Evolutionary conservation across 2,797 vertebrate species (phyloP).

Genomic region (Tapera naevia): DNA sequence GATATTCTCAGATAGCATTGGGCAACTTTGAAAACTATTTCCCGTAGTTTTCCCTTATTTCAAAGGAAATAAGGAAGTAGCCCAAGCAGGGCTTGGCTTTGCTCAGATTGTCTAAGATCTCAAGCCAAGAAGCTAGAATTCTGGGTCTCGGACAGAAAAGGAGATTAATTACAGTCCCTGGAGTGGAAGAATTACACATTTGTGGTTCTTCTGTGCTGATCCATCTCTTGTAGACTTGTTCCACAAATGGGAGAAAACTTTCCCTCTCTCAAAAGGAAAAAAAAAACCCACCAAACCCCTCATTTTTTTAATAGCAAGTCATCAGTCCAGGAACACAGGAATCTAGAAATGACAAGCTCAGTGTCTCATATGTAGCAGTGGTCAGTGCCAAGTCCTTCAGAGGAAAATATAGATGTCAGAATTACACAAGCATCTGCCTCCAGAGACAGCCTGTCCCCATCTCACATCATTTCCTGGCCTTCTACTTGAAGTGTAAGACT

Average conservation of each 20-base stretch:
- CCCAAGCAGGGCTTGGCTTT: background rate
- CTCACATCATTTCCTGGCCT: background rate
- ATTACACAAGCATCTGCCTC: background rate
- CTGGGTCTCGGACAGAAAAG: background rate
- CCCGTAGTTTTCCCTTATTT: too few species aligned
- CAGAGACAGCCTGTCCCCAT: background rate
- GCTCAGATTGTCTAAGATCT: background rate
- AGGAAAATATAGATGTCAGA: background rate
- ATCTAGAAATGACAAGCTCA: background rate
- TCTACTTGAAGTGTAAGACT: background rate
- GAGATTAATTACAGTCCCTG: background rate
- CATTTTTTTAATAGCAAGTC: background rate
- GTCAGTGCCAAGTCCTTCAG: constrained; percentile 3
- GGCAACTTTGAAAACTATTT: background rate
- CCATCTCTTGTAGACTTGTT: background rate
- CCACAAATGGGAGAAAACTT: background rate
- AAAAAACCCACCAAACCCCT: background rate
- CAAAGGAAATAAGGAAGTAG: background rate
- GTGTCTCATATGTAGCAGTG: background rate
- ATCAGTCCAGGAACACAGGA: background rate
- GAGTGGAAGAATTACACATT: background rate
- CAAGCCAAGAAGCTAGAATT: background rate
- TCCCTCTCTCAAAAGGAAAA: background rate
- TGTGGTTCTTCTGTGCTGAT: background rate
- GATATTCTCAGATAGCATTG: background rate